These are phyloP conservation scores for Parauchenoglanis ngamensis DNA, from an alignment of 2,797 vertebrate genomes.

Conservation along the genomic window DNA sequence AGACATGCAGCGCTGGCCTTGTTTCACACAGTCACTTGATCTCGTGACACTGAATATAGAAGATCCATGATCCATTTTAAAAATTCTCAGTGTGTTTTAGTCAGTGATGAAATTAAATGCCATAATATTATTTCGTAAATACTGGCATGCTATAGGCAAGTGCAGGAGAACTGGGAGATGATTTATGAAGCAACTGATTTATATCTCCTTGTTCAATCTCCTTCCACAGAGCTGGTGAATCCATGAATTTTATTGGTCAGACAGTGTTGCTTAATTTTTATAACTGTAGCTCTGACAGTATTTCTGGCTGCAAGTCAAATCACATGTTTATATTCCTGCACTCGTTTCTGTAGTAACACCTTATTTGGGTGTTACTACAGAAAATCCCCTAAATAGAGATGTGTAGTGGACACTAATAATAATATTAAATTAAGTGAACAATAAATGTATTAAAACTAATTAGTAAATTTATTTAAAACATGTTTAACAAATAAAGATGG, in stretches of 20 bases:
- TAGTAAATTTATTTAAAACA: background rate
- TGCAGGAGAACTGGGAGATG: background rate
- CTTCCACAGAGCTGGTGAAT: background rate
- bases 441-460: background rate
- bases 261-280: background rate
- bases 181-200: background rate
- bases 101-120: background rate
- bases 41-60: background rate
- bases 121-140: background rate
- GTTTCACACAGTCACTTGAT: constrained; percentile 32
- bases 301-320: background rate
- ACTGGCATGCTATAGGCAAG: background rate
- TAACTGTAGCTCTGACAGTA: background rate
- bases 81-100: background rate
- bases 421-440: background rate
- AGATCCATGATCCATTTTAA: background rate
- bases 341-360: background rate
- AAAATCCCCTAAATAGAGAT: background rate
- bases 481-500: background rate
- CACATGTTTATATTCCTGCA: background rate
- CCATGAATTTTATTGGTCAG: background rate
- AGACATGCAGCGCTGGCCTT: constrained; percentile 28
- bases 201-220: background rate
- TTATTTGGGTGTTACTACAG: background rate
- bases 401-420: background rate